Percentiles rank a stretch among this genome's conserved stretches.
Evolutionary conservation across 23 tunicate species (phyloP).

Genomic region (Ciona savignyi): DNA sequence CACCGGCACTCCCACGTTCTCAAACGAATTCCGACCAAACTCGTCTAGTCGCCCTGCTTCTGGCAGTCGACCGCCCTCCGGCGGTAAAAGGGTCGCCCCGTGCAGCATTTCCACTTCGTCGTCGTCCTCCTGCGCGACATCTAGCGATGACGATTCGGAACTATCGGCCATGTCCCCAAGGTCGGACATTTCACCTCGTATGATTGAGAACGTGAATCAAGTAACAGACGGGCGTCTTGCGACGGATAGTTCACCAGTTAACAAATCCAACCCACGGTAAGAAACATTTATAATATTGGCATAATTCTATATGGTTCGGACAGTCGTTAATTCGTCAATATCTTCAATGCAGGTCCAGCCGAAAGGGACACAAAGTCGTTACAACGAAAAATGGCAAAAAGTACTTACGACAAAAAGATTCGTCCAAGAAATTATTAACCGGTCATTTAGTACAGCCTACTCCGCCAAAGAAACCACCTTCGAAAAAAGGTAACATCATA

Average conservation of each 20-base stretch:
- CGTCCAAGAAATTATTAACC: neutral
- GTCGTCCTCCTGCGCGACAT: slow-evolving; percentile 41
- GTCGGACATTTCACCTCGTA: slow-evolving; percentile 1
- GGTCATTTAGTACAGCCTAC: slow-evolving; percentile 24
- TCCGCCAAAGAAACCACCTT: slow-evolving; percentile 20
- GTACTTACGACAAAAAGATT: slow-evolving; percentile 31
- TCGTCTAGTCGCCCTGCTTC: slow-evolving; percentile 37
- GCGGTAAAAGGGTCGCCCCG: slow-evolving; percentile 68
- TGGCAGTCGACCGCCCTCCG: slow-evolving; percentile 69
- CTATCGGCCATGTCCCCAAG: slow-evolving; percentile 10
- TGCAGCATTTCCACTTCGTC: slow-evolving; percentile 64
- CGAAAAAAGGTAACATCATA: neutral
- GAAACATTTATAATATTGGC: no score
- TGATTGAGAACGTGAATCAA: no score
- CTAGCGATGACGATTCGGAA: slow-evolving; percentile 42
- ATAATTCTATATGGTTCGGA: no score
- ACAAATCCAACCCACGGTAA: no score
- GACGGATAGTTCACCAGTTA: no score
- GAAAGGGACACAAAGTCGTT: slow-evolving; percentile 13
- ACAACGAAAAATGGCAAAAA: slow-evolving; percentile 42
- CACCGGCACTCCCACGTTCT: slow-evolving; percentile 19
- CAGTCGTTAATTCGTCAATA: no score
- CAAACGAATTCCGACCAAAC: neutral
- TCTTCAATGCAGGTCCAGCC: slow-evolving; percentile 1
- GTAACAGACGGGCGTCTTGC: no score